A percentile compares a stretch with the other conserved stretches of the same genome.
These are phyloP conservation scores for Tenthredo scrophulariae DNA, from an alignment of 2,888 invertebrate species.

Conservation along the genomic window DNA sequence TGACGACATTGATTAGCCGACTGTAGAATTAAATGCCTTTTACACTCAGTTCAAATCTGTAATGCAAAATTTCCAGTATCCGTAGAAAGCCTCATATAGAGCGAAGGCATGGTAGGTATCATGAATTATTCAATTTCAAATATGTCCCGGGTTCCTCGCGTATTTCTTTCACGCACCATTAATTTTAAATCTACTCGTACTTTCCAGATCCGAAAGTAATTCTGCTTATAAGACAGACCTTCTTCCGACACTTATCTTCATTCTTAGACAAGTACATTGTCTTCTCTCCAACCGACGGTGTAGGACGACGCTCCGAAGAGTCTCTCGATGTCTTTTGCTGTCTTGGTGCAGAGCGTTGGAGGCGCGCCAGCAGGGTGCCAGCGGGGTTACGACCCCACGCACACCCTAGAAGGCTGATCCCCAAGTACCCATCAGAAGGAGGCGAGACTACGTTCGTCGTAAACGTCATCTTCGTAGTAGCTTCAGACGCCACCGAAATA, in stretches of 20 bases:
- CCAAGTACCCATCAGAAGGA: conserved; percentile 34
- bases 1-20: neutral
- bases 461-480: conserved; percentile 49
- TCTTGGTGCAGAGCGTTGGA: conserved; percentile 43
- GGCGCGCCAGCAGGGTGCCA: conserved; percentile 52
- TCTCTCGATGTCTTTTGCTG: conserved; percentile 34
- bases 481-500: conserved; percentile 50
- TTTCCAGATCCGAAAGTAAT: conserved; percentile 41
- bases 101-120: neutral
- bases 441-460: conserved; percentile 50
- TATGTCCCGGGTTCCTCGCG: conserved; percentile 15
- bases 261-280: conserved; percentile 47
- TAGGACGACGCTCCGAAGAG: conserved; percentile 37
- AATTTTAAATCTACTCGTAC: conserved; percentile 30
- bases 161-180: conserved; percentile 45
- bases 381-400: conserved; percentile 50
- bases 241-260: conserved; percentile 48
- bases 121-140: conserved; percentile 53
- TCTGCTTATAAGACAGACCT: conserved; percentile 35
- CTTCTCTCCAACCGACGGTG: conserved; percentile 22
- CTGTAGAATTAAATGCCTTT: neutral
- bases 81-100: neutral
- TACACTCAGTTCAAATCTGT: neutral
- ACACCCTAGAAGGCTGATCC: conserved; percentile 46
- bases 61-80: conserved; percentile 8